Base-by-base conservation (phyloP, 2,113 vertebrate genomes). In the Brachyhypopomus gauderio region DNA sequence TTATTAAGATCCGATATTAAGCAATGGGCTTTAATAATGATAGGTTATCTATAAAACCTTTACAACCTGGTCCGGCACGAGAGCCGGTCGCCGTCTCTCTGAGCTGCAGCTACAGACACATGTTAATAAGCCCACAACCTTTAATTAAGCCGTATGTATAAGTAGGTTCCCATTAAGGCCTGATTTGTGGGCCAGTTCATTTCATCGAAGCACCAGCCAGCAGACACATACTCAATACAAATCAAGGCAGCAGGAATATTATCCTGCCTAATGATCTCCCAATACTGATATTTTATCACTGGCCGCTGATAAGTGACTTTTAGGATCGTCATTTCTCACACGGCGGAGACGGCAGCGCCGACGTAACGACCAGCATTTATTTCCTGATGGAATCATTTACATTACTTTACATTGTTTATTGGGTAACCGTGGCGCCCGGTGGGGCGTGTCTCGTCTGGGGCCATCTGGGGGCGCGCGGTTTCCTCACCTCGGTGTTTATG, bases 91-190 rank as follows among this genome's bases (percentile, higher is more conserved):
- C 93, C 93, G 94, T 93, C 94, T 94, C 85, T 78, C 89, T 90
- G 92, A 89, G 90, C 72, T 36, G 90, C 88, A 91, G 92, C 94
- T 94, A 94, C 94, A 96, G 96, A 98, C 96, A 98, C 98, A 97
- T 98, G 98, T 97, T 98, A 98, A 99, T 98, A 98, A 97, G 96
- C 96, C 95, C 95, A 97, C 96, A 98, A 96, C 96, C 98, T 98
- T 98, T 98, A 99, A 99, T 99, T 97, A 98, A 98, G 96, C 96
- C 95, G 96, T 98, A 98, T 96, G 96, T 96, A 96, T 97, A 98
- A 97, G 96, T 96, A 97, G 96, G 94, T 94, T 94, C 95, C 95
- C 96, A 97, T 99, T 99, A 98, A 94, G 93, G 92, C 91, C 94
- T 98, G 96, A 99, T 99, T 98, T 98, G 97, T 98, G 95, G 95